Base-by-base conservation (phyloP, 2,797 vertebrate genomes). In the Graptemys geographica region DNA sequence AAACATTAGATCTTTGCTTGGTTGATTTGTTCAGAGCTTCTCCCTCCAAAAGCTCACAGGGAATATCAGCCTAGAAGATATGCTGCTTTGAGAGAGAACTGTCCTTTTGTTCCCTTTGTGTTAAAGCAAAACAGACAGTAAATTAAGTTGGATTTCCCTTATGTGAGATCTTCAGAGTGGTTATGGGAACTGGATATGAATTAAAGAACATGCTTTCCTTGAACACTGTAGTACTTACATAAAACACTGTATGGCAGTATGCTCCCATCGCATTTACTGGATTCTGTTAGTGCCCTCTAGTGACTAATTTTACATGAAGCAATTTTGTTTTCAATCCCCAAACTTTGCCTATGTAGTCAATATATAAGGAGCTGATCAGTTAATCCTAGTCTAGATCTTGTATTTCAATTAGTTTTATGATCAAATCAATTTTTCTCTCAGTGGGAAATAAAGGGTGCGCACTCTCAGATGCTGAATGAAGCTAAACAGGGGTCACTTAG, bases 271-370 rank as follows among this genome's bases (percentile, higher is more conserved):
- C 11, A 0, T 56, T 57, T 95, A 87, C 53, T 57, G 62, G 88
- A 5, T 84, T 96, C 87, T 55, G 0, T 44, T 86, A 82, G 96
- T 90, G 95, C 94, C 96, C 95, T 93, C 97, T 96, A 95, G 91
- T 80, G 95, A 86, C 90, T 53, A 4, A 55, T 81, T 59, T 51
- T 56, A 44, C 76, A 55, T 65, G 74, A 47, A 5, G 28, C 41
- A 41, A 72, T 2, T 78, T 79, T 27, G 11, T 52, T 93, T 84
- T 82, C 83, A 7, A 0, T 41, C 74, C 19, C 0, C 0, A 12
- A 47, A 59, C 10, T n/a, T 15, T 55, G 6, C 55, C 3, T 3
- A 21, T 41, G n/a, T 37, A 37, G 10, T 41, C 59, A 79, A 37
- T 27, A 8, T 1, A 4, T 27, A n/a, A 72, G 37, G 49, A 23